A percentile compares a stretch with the other conserved stretches of the same genome.
phyloP scores from a whole-genome alignment of 2,888 invertebrate genomes.

The Unio delphinus region DNA sequence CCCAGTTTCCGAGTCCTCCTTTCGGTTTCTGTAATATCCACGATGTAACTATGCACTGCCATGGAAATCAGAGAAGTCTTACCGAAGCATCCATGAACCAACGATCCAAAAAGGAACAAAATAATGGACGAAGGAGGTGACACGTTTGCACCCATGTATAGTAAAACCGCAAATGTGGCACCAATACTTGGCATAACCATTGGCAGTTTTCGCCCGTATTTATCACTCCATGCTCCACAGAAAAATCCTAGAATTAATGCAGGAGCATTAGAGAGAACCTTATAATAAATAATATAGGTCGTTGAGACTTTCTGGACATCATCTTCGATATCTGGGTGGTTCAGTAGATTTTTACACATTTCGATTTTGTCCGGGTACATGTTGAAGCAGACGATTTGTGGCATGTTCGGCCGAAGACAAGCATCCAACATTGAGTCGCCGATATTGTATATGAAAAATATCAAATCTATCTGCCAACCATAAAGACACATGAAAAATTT shows the following conservation, averaged over 20 bases:
- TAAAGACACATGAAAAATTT: constrained; percentile 39
- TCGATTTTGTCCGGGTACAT: constrained; percentile 34
- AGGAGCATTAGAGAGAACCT: constrained; percentile 63
- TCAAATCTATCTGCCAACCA: constrained; percentile 53
- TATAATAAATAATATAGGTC: constrained; percentile 60
- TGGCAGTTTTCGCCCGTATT: constrained; percentile 61
- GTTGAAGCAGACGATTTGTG: constrained; percentile 55
- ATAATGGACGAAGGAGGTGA: constrained; percentile 36
- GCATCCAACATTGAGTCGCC: constrained; percentile 68
- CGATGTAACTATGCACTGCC: constrained; percentile 67
- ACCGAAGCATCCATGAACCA: constrained; percentile 64
- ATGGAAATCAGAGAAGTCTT: constrained; percentile 67
- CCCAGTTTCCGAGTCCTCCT: constrained; percentile 60
- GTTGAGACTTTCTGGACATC: constrained; percentile 58
- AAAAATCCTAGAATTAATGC: constrained; percentile 64
- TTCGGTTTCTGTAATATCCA: constrained; percentile 58
- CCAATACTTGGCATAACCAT: constrained; percentile 65
- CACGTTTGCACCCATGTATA: constrained; percentile 56
- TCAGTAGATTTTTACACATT: constrained; percentile 40
- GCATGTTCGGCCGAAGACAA: constrained; percentile 62
- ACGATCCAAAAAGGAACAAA: constrained; percentile 57
- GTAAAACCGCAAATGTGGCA: constrained; percentile 58
- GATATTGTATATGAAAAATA: constrained; percentile 65
- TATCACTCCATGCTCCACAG: constrained; percentile 69
- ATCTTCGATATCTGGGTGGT: constrained; percentile 47